These are phyloP conservation scores for Tetrax tetrax DNA, from an alignment of 2,113 vertebrate species.

Conservation along the genomic window DNA sequence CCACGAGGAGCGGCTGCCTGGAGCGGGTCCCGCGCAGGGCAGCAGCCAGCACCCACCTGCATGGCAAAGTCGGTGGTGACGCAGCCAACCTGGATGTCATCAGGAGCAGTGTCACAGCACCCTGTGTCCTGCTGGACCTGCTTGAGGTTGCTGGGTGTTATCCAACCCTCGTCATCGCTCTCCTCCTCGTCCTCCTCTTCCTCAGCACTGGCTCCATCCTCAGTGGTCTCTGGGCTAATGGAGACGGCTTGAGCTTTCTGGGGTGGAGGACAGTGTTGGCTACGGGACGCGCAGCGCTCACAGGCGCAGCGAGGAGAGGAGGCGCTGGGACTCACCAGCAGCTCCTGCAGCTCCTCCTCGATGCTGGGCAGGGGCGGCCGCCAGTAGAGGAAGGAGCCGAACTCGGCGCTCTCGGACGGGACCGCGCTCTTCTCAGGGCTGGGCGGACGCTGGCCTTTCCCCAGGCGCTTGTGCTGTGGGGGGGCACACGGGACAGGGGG, in stretches of 20 bases:
- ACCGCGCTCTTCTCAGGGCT: accelerated
- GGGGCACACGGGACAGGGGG: neutral
- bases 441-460: neutral
- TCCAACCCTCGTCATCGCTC: conserved; percentile 83
- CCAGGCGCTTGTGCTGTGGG: neutral
- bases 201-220: conserved; percentile 17
- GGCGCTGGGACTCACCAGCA: conserved; percentile 79
- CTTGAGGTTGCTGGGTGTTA: conserved; percentile 91
- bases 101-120: conserved; percentile 66
- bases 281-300: accelerated
- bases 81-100: conserved; percentile 84
- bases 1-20: neutral
- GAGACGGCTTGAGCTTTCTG: neutral
- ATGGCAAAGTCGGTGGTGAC: conserved; percentile 95
- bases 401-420: conserved; percentile 9
- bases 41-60: conserved; percentile 80
- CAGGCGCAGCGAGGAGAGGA: accelerated
- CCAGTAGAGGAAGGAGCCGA: conserved; percentile 89
- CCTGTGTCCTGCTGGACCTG: conserved; percentile 82
- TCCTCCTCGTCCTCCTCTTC: conserved; percentile 55
- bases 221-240: accelerated
- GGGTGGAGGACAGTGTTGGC: neutral
- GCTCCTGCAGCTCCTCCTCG: conserved; percentile 79
- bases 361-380: conserved; percentile 81
- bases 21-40: accelerated